phyloP scores from a whole-genome alignment of 2,797 vertebrate species.

The Microchirus variegatus region DNA sequence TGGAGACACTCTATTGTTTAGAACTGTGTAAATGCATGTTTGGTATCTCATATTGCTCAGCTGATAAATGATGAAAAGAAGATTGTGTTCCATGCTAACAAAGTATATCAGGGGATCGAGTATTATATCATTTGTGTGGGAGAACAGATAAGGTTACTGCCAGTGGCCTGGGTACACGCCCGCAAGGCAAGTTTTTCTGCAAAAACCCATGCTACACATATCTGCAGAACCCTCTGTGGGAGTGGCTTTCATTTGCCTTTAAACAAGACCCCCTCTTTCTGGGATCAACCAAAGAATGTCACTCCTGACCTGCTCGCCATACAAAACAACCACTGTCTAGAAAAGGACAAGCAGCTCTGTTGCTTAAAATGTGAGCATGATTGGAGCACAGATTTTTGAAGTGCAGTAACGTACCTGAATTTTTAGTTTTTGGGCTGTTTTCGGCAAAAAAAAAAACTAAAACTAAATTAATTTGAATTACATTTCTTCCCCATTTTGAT shows the following conservation, averaged over 20 bases:
- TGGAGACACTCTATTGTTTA: conserved; percentile 8
- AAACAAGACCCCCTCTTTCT: conserved; percentile 54
- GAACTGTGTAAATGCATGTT: neutral
- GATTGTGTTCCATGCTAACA: conserved; percentile 27
- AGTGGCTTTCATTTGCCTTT: conserved; percentile 59
- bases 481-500: too few relatives aligned
- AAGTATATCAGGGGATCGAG: conserved; percentile 2
- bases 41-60: neutral
- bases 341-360: conserved; percentile 29
- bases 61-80: conserved; percentile 11
- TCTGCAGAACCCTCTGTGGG: conserved; percentile 37
- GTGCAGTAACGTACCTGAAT: neutral
- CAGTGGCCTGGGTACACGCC: conserved; percentile 14
- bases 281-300: conserved; percentile 65
- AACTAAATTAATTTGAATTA: too few relatives aligned
- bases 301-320: conserved; percentile 48
- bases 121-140: conserved; percentile 30
- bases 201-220: conserved; percentile 37
- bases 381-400: conserved; percentile 15
- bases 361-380: conserved; percentile 34
- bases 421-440: neutral
- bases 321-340: conserved; percentile 61
- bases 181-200: conserved; percentile 36
- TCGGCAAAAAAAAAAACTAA: neutral
- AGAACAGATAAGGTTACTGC: conserved; percentile 36